Base-by-base conservation (phyloP, 2,888 invertebrate genomes). In the Cosmorhoe ocellata region DNA sequence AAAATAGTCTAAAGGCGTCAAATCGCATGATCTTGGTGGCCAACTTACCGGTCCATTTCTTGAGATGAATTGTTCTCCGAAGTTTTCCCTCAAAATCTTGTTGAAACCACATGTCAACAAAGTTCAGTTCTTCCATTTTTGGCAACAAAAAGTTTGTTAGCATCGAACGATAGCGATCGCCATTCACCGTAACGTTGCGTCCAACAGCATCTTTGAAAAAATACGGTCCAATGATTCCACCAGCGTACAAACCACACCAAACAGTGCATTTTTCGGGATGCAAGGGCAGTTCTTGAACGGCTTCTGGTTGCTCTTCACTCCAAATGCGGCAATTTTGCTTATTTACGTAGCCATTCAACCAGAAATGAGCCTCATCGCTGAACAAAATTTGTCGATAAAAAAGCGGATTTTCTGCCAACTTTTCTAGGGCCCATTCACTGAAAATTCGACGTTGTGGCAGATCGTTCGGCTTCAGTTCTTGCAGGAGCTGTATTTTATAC, bases 91-190 rank as follows among this genome's bases (percentile, higher is more conserved):
- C 31, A 34, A 34, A 14, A 34, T 55, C 57, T 40, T 63, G 57
- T 24, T 58, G 55, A 44, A 55, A 59, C 48, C 51, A 59, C 45
- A 57, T 55, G 36, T 56, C 45, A 39, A 22, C 38, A 26, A 56
- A 14, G 43, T 52, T 26, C 46, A 50, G 12, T 30, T 51, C 43
- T 26, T 51, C 51, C 40, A 56, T 46, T 50, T 53, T 42, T 14
- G 45, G 47, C 44, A 36, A 57, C 30, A 56, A 47, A 52, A 49
- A 50, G 38, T 52, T 41, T 18, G 41, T 39, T 34, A 49, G 32
- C 43, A 52, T 43, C 42, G 28, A 13, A 42, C 56, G 41, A 39
- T 52, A 52, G 22, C 52, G 46, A 10, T 47, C 46, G 33, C 48
- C 53, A 40, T 53, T 52, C 24, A 52, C 47, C 7, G 51, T 40